Evolutionary conservation across 2,888 invertebrate species (phyloP).

Genomic region (Troides helena): DNA sequence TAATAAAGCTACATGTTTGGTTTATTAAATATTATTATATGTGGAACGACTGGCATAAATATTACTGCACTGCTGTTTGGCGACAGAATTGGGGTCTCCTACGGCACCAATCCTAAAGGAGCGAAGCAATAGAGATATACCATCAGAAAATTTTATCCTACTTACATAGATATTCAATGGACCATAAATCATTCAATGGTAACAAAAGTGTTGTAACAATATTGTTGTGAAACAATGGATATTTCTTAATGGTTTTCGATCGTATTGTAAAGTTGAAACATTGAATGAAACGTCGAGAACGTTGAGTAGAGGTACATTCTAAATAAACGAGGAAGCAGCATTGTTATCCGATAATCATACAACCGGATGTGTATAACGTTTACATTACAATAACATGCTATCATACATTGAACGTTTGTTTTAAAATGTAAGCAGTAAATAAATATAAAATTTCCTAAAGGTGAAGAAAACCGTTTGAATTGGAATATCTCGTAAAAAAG

Average conservation of each 20-base stretch:
- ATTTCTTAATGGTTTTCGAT: slow-evolving; percentile 19
- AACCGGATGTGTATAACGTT: slow-evolving; percentile 45
- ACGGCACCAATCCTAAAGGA: neutral
- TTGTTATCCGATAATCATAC: slow-evolving; percentile 44
- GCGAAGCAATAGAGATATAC: neutral
- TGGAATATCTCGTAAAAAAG: too few species aligned
- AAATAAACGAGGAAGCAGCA: slow-evolving; percentile 20
- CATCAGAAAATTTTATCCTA: neutral
- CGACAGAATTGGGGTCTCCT: too few species aligned
- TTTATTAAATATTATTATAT: too few species aligned
- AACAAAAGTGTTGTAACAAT: slow-evolving; percentile 4
- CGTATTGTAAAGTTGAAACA: slow-evolving; percentile 17
- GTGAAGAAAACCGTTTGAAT: too few species aligned
- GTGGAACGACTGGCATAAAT: too few species aligned
- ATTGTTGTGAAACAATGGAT: slow-evolving; percentile 17
- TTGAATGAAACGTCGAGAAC: slow-evolving; percentile 9
- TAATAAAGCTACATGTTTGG: too few species aligned
- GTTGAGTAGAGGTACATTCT: slow-evolving; percentile 15
- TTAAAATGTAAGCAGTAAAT: neutral
- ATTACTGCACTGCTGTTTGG: too few species aligned
- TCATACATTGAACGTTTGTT: neutral
- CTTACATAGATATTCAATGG: neutral
- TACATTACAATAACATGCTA: slow-evolving; percentile 8
- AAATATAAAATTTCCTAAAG: too few species aligned
- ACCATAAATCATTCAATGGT: slow-evolving; percentile 7